Evolutionary conservation across 2,888 invertebrate species (phyloP), one percentile per base, ranked within the genome.

Genomic region (Altica lythri): DNA sequence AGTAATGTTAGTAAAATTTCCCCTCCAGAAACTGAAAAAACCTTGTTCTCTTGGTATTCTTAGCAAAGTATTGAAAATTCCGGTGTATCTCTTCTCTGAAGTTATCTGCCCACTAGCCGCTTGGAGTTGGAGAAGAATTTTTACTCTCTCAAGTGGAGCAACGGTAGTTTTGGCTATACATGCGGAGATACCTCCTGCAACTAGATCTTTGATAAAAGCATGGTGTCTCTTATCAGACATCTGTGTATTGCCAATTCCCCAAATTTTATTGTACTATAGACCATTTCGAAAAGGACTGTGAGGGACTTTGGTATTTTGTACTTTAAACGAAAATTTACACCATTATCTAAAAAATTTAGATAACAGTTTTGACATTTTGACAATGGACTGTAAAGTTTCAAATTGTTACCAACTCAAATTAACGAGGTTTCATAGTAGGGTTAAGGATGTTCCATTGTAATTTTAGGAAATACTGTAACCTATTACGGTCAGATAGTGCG

Each of bases 1-100:
- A 74, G 89, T 84, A 61, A 88, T 88, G 75, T 89, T 89, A 70
- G 88, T 88, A 61, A 88, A 75, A 75, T 89, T 89, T 68, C 89
- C 89, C 74, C 89, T 79, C 88, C 88, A 89, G 74, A 81, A 88
- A 68, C 86, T 83, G 14, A 79, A 50, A 61, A 86, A 78, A 56
- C 88, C 87, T 77, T 86, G 86, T 72, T 86, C 86, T 67, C 77
- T 81, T 19, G 85, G 85, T 69, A 86, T 85, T 59, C 86, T 81
- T 19, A 83, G 73, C 69, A 86, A 84, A 67, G 82, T 81, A 75
- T 86, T 86, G 42, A 85, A 64, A 73, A 86, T 83, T 12, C 52
- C 83, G 75, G 84, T 86, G 75, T 88, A 89, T 32, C 81, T 83
- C 61, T 83, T 72, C 55, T 83, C 82, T 38, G 79, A 76, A 13